Evolutionary conservation across 2,888 invertebrate species (phyloP), one percentile per base, ranked within the genome.

Genomic region (Drosophila cyrtoloma): DNA sequence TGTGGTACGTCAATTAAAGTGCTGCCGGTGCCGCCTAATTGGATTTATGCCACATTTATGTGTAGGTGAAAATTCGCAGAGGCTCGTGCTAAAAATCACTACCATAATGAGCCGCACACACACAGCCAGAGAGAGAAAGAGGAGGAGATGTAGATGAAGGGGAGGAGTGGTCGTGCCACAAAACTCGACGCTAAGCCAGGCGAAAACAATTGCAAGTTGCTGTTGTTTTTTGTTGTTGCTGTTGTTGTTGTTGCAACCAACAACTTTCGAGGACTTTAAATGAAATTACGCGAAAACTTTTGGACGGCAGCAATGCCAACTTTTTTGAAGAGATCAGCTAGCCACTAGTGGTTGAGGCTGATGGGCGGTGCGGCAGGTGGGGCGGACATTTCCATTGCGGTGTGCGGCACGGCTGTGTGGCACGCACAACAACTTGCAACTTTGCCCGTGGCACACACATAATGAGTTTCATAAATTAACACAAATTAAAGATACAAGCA

Each of bases 391-490:
- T 64, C 71, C 65, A 75, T 63, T 77, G 77, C 72, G 70, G 75
- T 59, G 77, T 35, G 67, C 33, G 62, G 28, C 60, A 28, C 56
- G 52, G 39, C 28, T n/a, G 58, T 42, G 69, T 52, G 71, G 81
- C 85, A 85, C 90, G 76, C 91, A 71, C 69, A 69, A 58, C 58
- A 69, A 68, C 65, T 75, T 68, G 59, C 75, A 82, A 82, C 75
- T 76, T 69, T 52, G 61, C 59, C 61, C 33, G 53, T 39, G 26
- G 66, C 61, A 32, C 39, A 30, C 78, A 63, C 90, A 77, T 90
- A 91, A 86, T 90, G 90, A 90, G 82, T 88, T 88, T 81, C 90
- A 88, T 90, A 91, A 88, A 91, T 90, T 90, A 90, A 79, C 91
- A 69, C 83, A 83, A 90, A 88, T 91, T 88, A 90, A 90, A 91